Base-by-base conservation (phyloP, 2,888 invertebrate species). In the Pterostichus niger region DNA sequence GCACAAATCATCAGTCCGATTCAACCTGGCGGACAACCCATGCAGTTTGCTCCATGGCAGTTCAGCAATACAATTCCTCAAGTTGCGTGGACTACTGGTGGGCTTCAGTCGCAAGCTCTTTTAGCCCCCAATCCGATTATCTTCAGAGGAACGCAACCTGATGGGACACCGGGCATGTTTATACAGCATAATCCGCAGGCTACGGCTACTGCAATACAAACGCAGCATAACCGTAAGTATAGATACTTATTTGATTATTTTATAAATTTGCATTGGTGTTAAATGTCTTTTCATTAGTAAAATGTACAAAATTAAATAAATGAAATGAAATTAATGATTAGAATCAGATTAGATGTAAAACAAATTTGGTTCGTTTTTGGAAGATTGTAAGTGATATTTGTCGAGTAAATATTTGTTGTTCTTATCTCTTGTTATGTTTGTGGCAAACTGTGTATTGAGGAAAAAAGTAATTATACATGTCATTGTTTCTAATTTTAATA, bases 31-130 rank as follows among this genome's bases (percentile, higher is more conserved):
- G 93, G 93, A 7, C 94, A 94, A 86, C 92, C 93, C 84, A 95
- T 96, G 94, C 96, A 96, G 90, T 95, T 96, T 87, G 89, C 90
- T 17, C 94, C 95, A 0, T 96, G 96, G 96, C 95, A 94, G 90
- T 93, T 95, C 85, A 93, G 94, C 73, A 92, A 93, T 31, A 92
- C 93, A 0, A 89, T 95, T 84, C 95, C 95, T 2, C 94, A 94
- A 88, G 94, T 95, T 83, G 93, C 94, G 84, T 96, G 96, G 96
- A 91, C 96, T 0, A 90, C 91, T 0, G 94, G 94, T 11, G 94
- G 95, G 0, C 88, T 95, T 31, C 96, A 94, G 86, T 94, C 95
- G 0, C 92, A 93, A 46, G 92, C 95, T 0, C 89, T 96, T 5
- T 91, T 95, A 0, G 93, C 95, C 0, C 95, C 94, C 13, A 96